Conservation (phyloP, 2,113 vertebrate genomes). For the Prolemur simus region DNA sequence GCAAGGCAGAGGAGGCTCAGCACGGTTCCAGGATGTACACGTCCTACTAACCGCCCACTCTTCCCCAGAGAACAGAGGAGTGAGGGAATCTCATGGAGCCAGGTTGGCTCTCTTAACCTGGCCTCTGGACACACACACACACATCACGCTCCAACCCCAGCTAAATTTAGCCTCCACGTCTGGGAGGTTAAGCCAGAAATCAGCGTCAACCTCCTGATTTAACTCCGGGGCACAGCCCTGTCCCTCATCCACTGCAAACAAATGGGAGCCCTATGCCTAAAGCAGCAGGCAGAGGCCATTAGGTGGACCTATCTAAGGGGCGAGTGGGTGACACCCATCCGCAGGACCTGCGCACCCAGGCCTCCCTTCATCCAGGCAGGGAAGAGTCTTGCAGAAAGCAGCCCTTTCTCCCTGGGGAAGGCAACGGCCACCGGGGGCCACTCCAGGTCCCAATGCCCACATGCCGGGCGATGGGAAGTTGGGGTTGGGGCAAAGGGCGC, state of each 20-base stretch:
- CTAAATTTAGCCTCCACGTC: slow-evolving; percentile 70
- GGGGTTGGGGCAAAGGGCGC: slow-evolving; percentile 14
- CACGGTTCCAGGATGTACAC: not conserved
- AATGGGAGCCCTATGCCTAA: not conserved
- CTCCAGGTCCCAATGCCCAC: not conserved
- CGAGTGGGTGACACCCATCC: not conserved
- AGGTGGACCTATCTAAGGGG: not conserved
- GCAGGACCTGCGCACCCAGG: not conserved
- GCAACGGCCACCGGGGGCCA: not conserved
- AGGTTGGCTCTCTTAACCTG: not conserved
- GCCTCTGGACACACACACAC: not conserved
- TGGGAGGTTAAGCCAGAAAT: slow-evolving; percentile 49
- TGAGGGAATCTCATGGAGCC: not conserved
- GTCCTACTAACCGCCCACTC: not conserved
- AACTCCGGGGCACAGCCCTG: slow-evolving; percentile 31
- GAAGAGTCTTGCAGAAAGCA: not conserved
- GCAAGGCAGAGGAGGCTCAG: not conserved
- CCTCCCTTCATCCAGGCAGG: not conserved
- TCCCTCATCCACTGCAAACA: not conserved
- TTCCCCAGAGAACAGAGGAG: not conserved
- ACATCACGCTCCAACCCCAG: not conserved
- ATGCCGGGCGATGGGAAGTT: slow-evolving; percentile 31
- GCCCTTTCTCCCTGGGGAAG: not conserved
- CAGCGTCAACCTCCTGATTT: slow-evolving; percentile 62
- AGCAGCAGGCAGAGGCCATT: not conserved